Evolutionary conservation across 2,113 vertebrate genomes (phyloP), one percentile per base, ranked within the genome.

Genomic region (Siniperca knerii): DNA sequence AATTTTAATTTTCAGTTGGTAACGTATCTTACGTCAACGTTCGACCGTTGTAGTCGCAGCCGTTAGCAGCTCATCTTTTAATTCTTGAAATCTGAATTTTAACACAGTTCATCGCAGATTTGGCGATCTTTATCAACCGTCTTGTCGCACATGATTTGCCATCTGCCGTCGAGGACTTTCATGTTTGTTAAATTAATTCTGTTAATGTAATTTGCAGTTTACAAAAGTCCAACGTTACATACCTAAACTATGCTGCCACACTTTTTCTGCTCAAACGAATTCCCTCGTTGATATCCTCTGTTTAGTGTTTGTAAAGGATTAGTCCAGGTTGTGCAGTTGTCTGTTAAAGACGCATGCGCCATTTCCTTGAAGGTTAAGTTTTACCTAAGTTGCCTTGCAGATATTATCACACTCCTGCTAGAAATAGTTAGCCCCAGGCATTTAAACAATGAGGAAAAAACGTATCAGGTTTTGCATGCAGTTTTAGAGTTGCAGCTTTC

Each of bases 361-460:
- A 72, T 82, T 88, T 89, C 76, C 85, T 81, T 70, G 5, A 75
- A 37, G 76, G 13, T 57, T 72, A 29, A 48, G 8, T 70, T 46
- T 69, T 29, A 8, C 6, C 1, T 20, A 57, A 69, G 80, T 71
- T 86, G 64, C 48, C 18, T 44, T 82, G 85, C 70, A 83, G 82
- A 80, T 82, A 46, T 85, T 79, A 6, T 67, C 75, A 40, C 58
- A 55, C 3, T 68, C 9, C 4, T 73, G 25, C 25, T 40, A 11
- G 7, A n/a, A 40, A 37, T 48, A 55, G 42, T 62, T 77, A 29
- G 35, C 79, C 35, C 1, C 20, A 82, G 77, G 85, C 44, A 66
- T 92, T 91, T 15, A 89, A 89, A 93, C 88, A 87, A 92, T 71
- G 91, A 93, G 92, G 94, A 84, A 90, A 80, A 71, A 46, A 42